Base-by-base conservation (phyloP, 64 coral and sea anemone genomes). In the Montipora capricornis region DNA sequence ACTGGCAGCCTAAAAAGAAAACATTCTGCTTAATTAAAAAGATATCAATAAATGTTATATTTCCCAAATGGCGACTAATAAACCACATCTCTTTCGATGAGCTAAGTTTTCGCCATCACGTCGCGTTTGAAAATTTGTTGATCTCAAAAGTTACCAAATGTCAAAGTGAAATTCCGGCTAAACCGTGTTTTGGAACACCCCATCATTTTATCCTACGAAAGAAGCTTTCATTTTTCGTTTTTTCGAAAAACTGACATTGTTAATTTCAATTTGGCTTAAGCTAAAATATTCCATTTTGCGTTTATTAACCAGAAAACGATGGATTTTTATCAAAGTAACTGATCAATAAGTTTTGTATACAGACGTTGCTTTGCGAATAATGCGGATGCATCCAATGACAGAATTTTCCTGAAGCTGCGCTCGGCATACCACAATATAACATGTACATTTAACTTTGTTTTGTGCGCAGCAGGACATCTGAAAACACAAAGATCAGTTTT, bases 401-500 rank as follows among this genome's bases (percentile, higher is more conserved):
- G 64, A 86, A 86, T 49, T 86, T 64, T 86, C 46, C 19, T 0
- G 66, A 70, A 73, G 82, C 45, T 71, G 66, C 8, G 82, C 64
- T 86, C 82, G 66, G 62, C 60, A 20, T 7, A 70, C 82, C 82
- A 70, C 82, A 71, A 53, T 86, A 86, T 71, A 49, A 86, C 64
- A 20, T 69, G 11, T 49, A 68, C 44, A 51, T 86, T 73, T 86
- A 24, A 86, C 64, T 86, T 86, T 73, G 62, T 86, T 86, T 86
- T 73, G 9, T 0, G 3, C 82, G 2, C 82, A 86, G 67, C 66
- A 20, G 68, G 82, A 47, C 82, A 70, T 47, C 66, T 62, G 17
- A 71, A 73, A 73, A 86, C 82, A 86, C 66, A 86, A 86, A 71
- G 82, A 86, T 86, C 82, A 86, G 82, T 86, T 86, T 86, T 86